Evolutionary conservation across 1,140 invertebrate species (phyloP).

Genomic region (Bactericera cockerelli): DNA sequence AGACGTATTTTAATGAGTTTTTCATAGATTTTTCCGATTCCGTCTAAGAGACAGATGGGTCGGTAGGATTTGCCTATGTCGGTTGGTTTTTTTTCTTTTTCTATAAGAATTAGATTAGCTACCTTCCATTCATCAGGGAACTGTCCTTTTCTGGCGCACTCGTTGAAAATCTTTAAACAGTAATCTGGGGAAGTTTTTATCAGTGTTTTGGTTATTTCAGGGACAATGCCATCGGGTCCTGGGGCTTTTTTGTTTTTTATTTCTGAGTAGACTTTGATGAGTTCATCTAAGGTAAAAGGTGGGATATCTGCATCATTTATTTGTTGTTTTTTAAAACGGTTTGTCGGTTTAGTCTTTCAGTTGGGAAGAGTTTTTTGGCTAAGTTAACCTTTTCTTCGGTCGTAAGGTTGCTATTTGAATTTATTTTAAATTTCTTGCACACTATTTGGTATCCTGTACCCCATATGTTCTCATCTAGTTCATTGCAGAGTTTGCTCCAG

Average conservation of each 20-base stretch:
- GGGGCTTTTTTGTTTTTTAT: constrained; percentile 25
- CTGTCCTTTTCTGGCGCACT: constrained; percentile 8
- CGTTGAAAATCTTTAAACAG: constrained; percentile 15
- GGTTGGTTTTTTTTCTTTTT: no score
- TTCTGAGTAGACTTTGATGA: constrained; percentile 16
- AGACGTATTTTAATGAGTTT: no score
- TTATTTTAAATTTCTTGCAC: constrained; percentile 7
- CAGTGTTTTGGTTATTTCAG: constrained; percentile 21
- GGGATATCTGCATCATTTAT: background rate
- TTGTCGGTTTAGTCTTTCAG: background rate
- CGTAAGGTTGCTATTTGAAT: background rate
- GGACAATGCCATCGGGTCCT: constrained; percentile 25
- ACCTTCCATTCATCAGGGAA: constrained; percentile 17
- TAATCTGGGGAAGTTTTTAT: background rate
- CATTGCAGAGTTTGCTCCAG: constrained; percentile 1
- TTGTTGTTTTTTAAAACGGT: background rate
- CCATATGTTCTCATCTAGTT: background rate
- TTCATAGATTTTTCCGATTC: no score
- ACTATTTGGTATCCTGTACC: background rate
- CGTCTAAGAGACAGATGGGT: no score
- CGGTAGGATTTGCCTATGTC: no score
- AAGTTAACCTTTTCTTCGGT: background rate
- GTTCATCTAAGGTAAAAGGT: constrained; percentile 21
- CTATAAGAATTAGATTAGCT: no score
- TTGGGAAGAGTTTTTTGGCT: constrained; percentile 5